Evolutionary conservation across 2,797 vertebrate genomes (phyloP), one percentile per base, ranked within the genome.

Genomic region (Anguilla pacifica): DNA sequence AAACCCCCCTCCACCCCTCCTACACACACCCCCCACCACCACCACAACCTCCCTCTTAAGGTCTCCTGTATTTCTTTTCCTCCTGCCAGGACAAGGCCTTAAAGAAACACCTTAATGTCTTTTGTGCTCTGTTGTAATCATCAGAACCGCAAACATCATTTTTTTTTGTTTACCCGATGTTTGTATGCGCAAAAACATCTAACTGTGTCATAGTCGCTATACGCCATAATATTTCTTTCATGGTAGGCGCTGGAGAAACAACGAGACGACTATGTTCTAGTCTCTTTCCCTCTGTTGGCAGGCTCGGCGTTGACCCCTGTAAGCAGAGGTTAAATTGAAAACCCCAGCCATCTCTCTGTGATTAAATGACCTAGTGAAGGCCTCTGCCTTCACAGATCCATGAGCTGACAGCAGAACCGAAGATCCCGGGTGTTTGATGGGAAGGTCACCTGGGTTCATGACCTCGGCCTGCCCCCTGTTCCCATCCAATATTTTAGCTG

Each of bases 271-370:
- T 89, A 85, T 83, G 87, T 88, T 91, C 87, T 92, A 89, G 90
- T 90, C 91, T 91, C 90, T 91, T 89, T n/a, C 86, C 91, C 87
- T 86, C 91, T 92, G 90, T 93, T 93, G 90, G 88, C 59, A 85
- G 90, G 86, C 6, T 77, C 74, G 31, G 85, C 91, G 90, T 93
- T 94, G 93, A 90, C 2, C 17, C 83, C 86, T 11, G 39, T 88
- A 87, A 46, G 31, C 77, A 4, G 39, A 5, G 4, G 15, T 25
- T 79, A 0, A 46, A 25, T 81, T 22, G 4, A 6, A 35, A 35
- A 77, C 19, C 77, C 39, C 77, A 1, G 17, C 77, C 39, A 49
- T 25, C 67, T 49, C 15, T 25, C 43, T 81, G 39, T 81, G 77
- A 81, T 81, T 19, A 81, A 81, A 81, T 49, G 15, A 25, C 22